Percentiles rank a stretch among this genome's conserved stretches.
phyloP scores from a whole-genome alignment of 2,888 invertebrate genomes.

The Neelides folsomi region DNA sequence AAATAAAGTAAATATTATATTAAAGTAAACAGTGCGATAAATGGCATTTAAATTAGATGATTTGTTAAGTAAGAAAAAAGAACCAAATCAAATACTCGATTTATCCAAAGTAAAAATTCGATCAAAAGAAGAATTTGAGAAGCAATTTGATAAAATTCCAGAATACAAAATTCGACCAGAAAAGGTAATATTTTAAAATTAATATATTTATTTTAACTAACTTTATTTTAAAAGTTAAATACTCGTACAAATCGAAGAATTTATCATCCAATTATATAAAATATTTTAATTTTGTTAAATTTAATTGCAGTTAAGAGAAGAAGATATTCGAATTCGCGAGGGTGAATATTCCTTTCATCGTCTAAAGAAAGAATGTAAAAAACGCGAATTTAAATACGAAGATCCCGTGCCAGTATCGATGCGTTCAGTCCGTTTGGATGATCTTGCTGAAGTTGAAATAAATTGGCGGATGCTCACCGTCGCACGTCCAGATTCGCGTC shows the following conservation, averaged over 20 bases:
- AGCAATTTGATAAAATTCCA: slow-evolving; percentile 71
- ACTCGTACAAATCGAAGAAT: too few species aligned
- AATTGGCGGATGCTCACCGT: slow-evolving; percentile 87
- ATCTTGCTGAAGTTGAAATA: slow-evolving; percentile 67
- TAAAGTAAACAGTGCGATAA: too few species aligned
- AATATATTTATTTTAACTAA: not conserved
- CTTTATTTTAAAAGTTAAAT: too few species aligned
- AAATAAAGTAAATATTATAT: too few species aligned
- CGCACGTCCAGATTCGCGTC: slow-evolving; percentile 61
- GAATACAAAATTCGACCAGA: slow-evolving; percentile 78
- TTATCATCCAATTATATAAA: too few species aligned
- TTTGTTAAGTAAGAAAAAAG: slow-evolving; percentile 67
- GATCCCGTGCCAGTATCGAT: slow-evolving; percentile 73
- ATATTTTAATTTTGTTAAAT: too few species aligned
- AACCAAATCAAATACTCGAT: slow-evolving; percentile 67
- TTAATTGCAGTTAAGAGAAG: not conserved
- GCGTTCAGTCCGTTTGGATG: slow-evolving; percentile 58
- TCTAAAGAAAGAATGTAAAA: too few species aligned
- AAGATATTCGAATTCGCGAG: slow-evolving; percentile 6
- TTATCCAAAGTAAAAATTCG: slow-evolving; percentile 63
- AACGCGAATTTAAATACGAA: slow-evolving; percentile 44
- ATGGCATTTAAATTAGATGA: slow-evolving; percentile 64
- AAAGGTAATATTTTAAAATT: slow-evolving; percentile 45
- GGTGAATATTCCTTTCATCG: too few species aligned
- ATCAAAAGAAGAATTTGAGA: slow-evolving; percentile 65